Conservation (phyloP, 2,888 invertebrate species). For the Eupsilia transversa region DNA sequence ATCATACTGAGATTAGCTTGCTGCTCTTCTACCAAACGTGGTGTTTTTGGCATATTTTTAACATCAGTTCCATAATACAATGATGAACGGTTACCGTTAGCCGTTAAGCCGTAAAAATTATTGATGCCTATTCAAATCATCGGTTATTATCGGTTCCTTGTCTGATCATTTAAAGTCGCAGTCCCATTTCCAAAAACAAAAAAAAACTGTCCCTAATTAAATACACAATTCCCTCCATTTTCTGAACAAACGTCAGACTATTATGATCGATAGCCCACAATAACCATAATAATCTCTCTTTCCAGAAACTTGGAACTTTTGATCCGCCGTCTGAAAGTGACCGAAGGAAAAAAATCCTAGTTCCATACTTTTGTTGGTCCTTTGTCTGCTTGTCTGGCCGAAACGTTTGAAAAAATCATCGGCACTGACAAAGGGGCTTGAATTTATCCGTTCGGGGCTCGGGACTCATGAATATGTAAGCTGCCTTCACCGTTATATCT, state of each 20-base stretch:
- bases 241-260: slow-evolving; percentile 34
- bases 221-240: slow-evolving; percentile 17
- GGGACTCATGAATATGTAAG: slow-evolving; percentile 66
- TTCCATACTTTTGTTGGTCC: slow-evolving; percentile 37
- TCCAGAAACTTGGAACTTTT: slow-evolving; percentile 56
- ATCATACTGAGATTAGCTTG: neutral
- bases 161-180: neutral
- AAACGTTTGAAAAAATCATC: slow-evolving; percentile 54
- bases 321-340: slow-evolving; percentile 59
- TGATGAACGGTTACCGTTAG: no score
- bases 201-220: slow-evolving; percentile 40
- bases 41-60: neutral
- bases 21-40: neutral
- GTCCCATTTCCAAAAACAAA: slow-evolving; percentile 16
- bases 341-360: slow-evolving; percentile 43
- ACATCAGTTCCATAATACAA: neutral
- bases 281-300: slow-evolving; percentile 54
- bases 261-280: slow-evolving; percentile 61
- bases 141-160: neutral
- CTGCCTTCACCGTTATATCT: slow-evolving; percentile 63
- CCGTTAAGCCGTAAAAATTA: neutral
- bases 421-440: slow-evolving; percentile 62
- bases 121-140: slow-evolving; percentile 4
- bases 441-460: slow-evolving; percentile 55
- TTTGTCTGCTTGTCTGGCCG: slow-evolving; percentile 54